Evolutionary conservation across 2,113 vertebrate species (phyloP).

Genomic region (Hydrolagus affinis): DNA sequence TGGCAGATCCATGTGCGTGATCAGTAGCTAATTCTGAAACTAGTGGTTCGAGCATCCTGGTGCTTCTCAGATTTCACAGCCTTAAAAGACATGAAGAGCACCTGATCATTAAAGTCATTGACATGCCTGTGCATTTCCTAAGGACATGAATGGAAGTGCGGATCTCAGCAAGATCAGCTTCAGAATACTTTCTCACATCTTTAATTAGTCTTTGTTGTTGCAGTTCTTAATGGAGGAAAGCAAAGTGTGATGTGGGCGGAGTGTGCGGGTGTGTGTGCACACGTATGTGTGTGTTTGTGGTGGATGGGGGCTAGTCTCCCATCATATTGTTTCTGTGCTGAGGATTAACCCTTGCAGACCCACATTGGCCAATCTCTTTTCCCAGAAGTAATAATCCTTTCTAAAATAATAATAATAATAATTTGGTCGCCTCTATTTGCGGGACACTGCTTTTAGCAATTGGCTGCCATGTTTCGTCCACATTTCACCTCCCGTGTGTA

Average conservation of each 20-base stretch:
- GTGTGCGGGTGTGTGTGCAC: too few relatives aligned
- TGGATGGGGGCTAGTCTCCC: not conserved
- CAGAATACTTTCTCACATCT: not conserved
- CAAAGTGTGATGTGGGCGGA: not conserved
- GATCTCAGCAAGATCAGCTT: not conserved
- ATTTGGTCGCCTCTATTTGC: too few relatives aligned
- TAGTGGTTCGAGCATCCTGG: not conserved
- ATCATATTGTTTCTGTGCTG: not conserved
- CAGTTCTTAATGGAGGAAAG: not conserved
- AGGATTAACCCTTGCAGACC: not conserved
- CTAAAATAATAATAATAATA: too few relatives aligned
- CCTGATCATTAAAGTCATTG: slow-evolving; percentile 10
- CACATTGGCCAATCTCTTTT: not conserved
- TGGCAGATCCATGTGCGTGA: not conserved
- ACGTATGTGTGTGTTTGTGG: not conserved
- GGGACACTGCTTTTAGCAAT: too few relatives aligned
- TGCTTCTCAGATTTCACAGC: not conserved
- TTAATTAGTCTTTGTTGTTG: not conserved
- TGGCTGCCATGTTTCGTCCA: too few relatives aligned
- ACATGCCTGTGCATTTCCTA: not conserved
- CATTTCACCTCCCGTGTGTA: too few relatives aligned
- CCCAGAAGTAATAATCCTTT: too few relatives aligned
- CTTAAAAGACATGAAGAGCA: not conserved
- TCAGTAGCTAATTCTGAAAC: not conserved
- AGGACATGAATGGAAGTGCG: not conserved